Conservation (phyloP, 2,888 invertebrate genomes). For the Corbicula japonica region DNA sequence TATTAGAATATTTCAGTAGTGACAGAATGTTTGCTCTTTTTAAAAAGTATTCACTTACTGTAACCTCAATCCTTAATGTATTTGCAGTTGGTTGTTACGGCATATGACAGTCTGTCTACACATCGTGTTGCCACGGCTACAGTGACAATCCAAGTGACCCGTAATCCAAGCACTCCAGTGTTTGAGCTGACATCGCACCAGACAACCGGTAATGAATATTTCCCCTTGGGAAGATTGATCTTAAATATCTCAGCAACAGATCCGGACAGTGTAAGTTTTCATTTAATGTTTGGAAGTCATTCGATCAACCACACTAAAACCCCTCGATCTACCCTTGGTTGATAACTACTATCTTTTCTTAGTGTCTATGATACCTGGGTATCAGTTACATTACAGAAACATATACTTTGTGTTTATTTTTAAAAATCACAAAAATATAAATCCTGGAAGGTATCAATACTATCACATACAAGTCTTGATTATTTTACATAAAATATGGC, state of each 20-base stretch:
- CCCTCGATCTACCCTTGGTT: too few species aligned
- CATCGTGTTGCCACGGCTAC: slow-evolving; percentile 69
- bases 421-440: too few species aligned
- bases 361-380: too few species aligned
- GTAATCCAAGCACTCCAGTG: slow-evolving; percentile 74
- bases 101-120: slow-evolving; percentile 74
- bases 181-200: slow-evolving; percentile 68
- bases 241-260: slow-evolving; percentile 74
- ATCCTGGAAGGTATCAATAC: too few species aligned
- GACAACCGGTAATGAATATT: slow-evolving; percentile 70
- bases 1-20: too few species aligned
- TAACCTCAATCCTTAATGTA: background rate
- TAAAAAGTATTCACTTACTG: background rate
- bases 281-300: too few species aligned
- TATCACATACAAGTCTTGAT: too few species aligned
- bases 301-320: too few species aligned
- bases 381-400: too few species aligned
- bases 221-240: slow-evolving; percentile 63
- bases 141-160: slow-evolving; percentile 70
- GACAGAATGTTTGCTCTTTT: background rate
- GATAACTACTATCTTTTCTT: too few species aligned
- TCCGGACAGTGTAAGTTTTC: slow-evolving; percentile 71
- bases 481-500: too few species aligned
- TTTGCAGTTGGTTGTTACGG: slow-evolving; percentile 72
- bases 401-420: too few species aligned